phyloP scores from a whole-genome alignment of 2,113 vertebrate genomes.

The Aptenodytes forsteri region DNA sequence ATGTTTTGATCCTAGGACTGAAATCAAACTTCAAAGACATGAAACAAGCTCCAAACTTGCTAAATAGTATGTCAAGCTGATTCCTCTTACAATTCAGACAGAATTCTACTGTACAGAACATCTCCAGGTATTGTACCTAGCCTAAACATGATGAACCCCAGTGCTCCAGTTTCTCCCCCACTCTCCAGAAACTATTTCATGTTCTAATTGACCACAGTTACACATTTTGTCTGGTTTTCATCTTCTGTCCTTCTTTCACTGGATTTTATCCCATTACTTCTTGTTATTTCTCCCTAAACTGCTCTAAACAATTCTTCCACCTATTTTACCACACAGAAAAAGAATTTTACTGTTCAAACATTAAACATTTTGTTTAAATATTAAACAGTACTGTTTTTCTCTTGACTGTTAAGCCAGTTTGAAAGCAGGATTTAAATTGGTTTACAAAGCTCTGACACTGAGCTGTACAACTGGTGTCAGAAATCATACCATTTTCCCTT shows the following conservation, averaged over 20 bases:
- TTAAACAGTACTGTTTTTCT: constrained; percentile 10
- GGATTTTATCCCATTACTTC: neutral
- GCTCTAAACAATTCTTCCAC: neutral
- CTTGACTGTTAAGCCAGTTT: neutral
- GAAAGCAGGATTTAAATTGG: neutral
- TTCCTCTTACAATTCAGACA: neutral
- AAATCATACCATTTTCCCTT: neutral
- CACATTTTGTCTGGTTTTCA: neutral
- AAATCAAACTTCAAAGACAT: neutral
- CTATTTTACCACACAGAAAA: neutral
- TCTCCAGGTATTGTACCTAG: neutral
- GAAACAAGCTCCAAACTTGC: neutral
- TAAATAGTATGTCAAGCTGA: neutral
- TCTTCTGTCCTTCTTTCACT: neutral
- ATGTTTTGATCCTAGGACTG: neutral
- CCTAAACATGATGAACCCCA: neutral
- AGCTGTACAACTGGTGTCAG: neutral
- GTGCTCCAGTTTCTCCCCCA: neutral
- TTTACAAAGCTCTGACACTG: neutral
- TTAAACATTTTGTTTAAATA: constrained; percentile 23
- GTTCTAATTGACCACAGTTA: neutral
- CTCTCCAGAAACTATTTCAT: neutral
- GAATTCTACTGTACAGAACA: neutral
- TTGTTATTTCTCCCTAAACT: neutral
- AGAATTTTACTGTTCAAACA: neutral